phyloP scores from a whole-genome alignment of 1,140 invertebrate species.

The Brachionus sp. region DNA sequence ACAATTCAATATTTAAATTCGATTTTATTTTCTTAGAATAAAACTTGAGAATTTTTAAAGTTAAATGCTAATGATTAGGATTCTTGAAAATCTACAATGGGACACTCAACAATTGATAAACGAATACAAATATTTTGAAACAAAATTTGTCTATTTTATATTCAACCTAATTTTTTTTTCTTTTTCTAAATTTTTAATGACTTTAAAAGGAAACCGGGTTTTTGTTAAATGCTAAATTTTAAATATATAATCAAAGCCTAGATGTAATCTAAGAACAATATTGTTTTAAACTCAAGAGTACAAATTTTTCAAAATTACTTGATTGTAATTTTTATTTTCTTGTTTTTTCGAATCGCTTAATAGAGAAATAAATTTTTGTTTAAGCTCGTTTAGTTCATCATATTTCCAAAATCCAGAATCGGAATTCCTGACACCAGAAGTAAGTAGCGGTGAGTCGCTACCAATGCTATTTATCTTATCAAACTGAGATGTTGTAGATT shows the following conservation, averaged over 20 bases:
- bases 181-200: neutral
- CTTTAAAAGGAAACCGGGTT: neutral
- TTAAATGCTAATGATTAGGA: neutral
- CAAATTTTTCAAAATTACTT: neutral
- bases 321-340: neutral
- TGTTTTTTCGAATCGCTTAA: neutral
- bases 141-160: neutral
- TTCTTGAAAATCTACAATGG: neutral
- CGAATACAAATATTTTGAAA: neutral
- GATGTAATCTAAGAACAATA: neutral
- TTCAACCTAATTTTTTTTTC: neutral
- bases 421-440: neutral
- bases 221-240: neutral
- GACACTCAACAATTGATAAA: neutral
- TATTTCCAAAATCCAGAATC: conserved; percentile 41
- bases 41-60: neutral
- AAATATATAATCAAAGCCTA: neutral
- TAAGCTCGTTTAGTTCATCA: conserved; percentile 40
- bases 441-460: neutral
- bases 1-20: neutral
- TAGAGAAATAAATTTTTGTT: conserved; percentile 40
- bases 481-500: neutral
- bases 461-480: neutral
- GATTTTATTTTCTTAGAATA: neutral
- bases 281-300: neutral